A percentile compares a stretch with the other conserved stretches of the same genome.
phyloP scores from a whole-genome alignment of 2,113 vertebrate species.

The Butorides virescens region DNA sequence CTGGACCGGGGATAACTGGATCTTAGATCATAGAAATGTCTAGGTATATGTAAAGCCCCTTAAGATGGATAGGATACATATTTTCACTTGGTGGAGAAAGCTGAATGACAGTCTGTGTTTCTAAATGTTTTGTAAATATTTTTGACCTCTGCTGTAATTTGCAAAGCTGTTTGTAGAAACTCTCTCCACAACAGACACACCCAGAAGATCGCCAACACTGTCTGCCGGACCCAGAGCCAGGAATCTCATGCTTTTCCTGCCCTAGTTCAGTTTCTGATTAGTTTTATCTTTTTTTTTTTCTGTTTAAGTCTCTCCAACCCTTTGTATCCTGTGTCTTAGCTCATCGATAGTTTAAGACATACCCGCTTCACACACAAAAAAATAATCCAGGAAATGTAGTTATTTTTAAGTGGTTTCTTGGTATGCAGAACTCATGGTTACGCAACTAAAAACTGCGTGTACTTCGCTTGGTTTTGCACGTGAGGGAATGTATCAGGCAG shows the following conservation, averaged over 20 bases:
- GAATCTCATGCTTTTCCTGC: not conserved
- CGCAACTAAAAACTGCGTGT: not conserved
- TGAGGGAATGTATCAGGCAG: not conserved
- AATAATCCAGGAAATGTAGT: not conserved
- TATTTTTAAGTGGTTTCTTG: not conserved
- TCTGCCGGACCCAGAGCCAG: not conserved
- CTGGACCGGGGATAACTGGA: not conserved
- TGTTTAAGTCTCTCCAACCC: not conserved
- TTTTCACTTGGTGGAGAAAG: not conserved
- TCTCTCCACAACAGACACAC: not conserved
- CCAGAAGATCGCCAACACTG: not conserved
- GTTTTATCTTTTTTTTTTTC: not conserved
- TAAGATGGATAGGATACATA: not conserved
- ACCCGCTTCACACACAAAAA: not conserved
- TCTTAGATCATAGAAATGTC: not conserved
- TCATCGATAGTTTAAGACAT: not conserved
- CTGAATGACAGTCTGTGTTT: not conserved
- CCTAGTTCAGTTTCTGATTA: not conserved
- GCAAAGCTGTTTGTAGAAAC: conserved; percentile 7
- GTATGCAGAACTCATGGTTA: not conserved
- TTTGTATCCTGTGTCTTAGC: not conserved
- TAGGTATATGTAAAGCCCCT: not conserved
- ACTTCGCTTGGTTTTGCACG: fast-evolving
- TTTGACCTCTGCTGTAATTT: not conserved
- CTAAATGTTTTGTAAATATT: conserved; percentile 15